phyloP scores from a whole-genome alignment of 2,888 invertebrate genomes.

The Sthenelais limicola region DNA sequence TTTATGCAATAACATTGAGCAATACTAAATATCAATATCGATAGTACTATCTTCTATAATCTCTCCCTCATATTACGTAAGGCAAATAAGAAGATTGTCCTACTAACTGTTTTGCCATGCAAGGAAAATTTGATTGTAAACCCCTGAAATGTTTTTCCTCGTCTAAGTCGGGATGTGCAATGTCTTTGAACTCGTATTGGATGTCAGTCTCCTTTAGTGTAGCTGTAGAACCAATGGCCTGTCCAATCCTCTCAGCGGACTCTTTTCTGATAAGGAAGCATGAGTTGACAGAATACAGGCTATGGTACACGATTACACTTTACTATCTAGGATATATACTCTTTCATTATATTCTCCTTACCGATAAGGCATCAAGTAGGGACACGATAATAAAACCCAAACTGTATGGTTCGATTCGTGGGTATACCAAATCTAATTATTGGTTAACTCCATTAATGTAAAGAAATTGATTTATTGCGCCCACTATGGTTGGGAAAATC shows the following conservation, averaged over 20 bases:
- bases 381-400: too few relatives aligned
- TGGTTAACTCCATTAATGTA: too few relatives aligned
- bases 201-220: not conserved
- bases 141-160: not conserved
- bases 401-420: too few relatives aligned
- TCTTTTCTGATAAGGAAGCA: not conserved
- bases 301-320: too few relatives aligned
- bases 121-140: not conserved
- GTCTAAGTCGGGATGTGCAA: not conserved
- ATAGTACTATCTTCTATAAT: not conserved
- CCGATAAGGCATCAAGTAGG: too few relatives aligned
- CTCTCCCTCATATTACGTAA: not conserved
- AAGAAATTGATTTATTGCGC: too few relatives aligned
- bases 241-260: not conserved
- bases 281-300: too few relatives aligned
- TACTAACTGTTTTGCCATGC: conserved; percentile 20
- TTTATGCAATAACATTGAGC: too few relatives aligned
- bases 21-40: not conserved
- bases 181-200: conserved; percentile 9
- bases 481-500: too few relatives aligned
- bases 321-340: too few relatives aligned
- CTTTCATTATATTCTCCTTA: too few relatives aligned
- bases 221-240: not conserved
- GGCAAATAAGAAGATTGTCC: not conserved
- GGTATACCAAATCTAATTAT: too few relatives aligned